Evolutionary conservation across 2,888 invertebrate genomes (phyloP), one percentile per base, ranked within the genome.

Genomic region (Chaitophorus viminalis): DNA sequence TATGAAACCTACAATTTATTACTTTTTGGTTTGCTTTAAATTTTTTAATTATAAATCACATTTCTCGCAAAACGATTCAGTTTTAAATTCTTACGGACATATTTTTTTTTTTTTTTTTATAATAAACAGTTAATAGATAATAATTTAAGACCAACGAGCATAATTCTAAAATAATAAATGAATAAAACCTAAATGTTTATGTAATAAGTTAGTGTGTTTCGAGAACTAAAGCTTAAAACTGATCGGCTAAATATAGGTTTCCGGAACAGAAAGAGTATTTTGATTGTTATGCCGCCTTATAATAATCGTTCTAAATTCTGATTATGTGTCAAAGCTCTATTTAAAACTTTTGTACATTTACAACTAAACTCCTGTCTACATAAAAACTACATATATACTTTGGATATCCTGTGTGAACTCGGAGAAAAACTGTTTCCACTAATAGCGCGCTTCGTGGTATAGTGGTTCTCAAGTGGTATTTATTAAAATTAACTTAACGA

Each of bases 221-320:
- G 21, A 79, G 36, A 68, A 79, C 79, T 39, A 68, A 79, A 65
- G 65, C 39, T 18, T 79, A 39, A 39, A 68, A 36, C 5, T 36
- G 33, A 60, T 78, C 25, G n/a, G n/a, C n/a, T 79, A 21, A 79
- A 79, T 36, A 36, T 36, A 36, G 79, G 33, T 68, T 68, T 29
- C 36, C 65, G n/a, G 36, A 79, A 65, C 65, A 36, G 65, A 18
- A 79, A 65, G 65, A 39, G 36, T 65, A 29, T 65, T 68, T 54
- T 79, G 18, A 36, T 79, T 79, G 29, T 79, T 79, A 65, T 29
- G n/a, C 9, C n/a, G n/a, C n/a, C n/a, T n/a, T 9, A n/a, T n/a
- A n/a, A 21, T 79, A 79, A 79, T 79, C 29, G 18, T 65, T 65
- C 65, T 36, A 79, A 79, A 65, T 65, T 65, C n/a, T 68, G 39